phyloP scores from a whole-genome alignment of 2,888 invertebrate genomes.

The Acleris laterana region DNA sequence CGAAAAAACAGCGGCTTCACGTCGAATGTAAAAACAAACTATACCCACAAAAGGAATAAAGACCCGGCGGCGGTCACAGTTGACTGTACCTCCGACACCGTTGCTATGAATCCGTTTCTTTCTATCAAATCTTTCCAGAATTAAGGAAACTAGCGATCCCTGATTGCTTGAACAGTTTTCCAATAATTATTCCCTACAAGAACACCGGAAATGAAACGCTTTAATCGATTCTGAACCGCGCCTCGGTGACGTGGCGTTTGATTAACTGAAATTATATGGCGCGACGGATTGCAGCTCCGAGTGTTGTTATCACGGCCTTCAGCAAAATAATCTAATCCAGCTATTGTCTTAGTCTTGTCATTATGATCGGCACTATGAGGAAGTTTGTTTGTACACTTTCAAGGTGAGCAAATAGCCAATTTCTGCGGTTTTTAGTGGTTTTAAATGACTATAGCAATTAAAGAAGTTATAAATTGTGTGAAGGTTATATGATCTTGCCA shows the following conservation, averaged over 20 bases:
- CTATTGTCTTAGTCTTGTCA: slow-evolving; percentile 81
- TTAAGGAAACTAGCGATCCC: slow-evolving; percentile 73
- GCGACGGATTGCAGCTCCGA: slow-evolving; percentile 77
- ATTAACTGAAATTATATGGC: slow-evolving; percentile 82
- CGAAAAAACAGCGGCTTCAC: slow-evolving; percentile 71
- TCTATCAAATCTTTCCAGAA: slow-evolving; percentile 64
- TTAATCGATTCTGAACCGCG: slow-evolving; percentile 79
- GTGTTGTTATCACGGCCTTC: slow-evolving; percentile 79
- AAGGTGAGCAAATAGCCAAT: slow-evolving; percentile 69
- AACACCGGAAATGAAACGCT: slow-evolving; percentile 80
- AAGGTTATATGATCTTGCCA: slow-evolving; percentile 29
- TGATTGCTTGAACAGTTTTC: slow-evolving; percentile 79
- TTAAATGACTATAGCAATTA: slow-evolving; percentile 36
- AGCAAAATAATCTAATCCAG: slow-evolving; percentile 79
- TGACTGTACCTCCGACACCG: slow-evolving; percentile 76
- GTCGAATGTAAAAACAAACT: slow-evolving; percentile 78
- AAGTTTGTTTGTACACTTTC: slow-evolving; percentile 71
- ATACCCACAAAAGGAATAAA: slow-evolving; percentile 74
- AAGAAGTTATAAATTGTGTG: slow-evolving; percentile 36
- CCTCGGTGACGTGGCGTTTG: slow-evolving; percentile 78
- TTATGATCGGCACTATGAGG: slow-evolving; percentile 73
- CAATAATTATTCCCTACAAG: slow-evolving; percentile 77
- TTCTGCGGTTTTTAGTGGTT: slow-evolving; percentile 56
- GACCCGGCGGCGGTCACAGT: slow-evolving; percentile 80
- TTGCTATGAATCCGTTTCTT: slow-evolving; percentile 72